Base-by-base conservation (phyloP, 2,113 vertebrate genomes). In the Charina bottae region DNA sequence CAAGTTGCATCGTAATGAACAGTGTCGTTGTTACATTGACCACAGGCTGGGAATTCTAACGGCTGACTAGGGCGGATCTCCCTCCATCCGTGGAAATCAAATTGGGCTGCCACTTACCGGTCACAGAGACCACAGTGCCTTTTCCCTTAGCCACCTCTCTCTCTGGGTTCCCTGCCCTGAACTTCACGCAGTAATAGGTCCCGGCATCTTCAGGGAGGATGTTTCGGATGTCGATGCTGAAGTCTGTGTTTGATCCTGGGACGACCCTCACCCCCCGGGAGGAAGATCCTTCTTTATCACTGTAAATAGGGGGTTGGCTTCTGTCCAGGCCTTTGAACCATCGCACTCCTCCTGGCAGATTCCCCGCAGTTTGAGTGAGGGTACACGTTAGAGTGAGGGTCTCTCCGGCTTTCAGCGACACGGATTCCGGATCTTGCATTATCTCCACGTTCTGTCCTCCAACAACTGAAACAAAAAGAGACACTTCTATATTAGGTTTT, bases 181-280 rank as follows among this genome's bases (percentile, higher is more conserved):
- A 95, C 89, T 94, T 96, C 0, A 93, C 84, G 26, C 96, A 95
- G 88, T 56, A 91, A 46, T 95, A 96, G 55, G 28, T 94, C 83
- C 92, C 72, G 0, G 53, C 10, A 28, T 94, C 93, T 62, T 91
- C 68, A 21, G 17, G 72, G 37, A 23, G 93, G 84, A 92, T 42
- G 7, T 89, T 91, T 49, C 59, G 59, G 91, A 96, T 92, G 2
- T 28, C 85, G 93, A 96, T 95, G 89, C 87, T 87, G 91, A 90
- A 94, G 72, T 96, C 92, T 7, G 12, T 92, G 53, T 28, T 10
- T 33, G 49, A 88, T 9, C 0, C n/a, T 11, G 10, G 8, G 55
- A 28, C 28, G 6, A 15, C 10, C 5, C 0, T 72, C 0, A 6
- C 85, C 23, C 90, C 94, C 3, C 93, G 85, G 19, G 90, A 26